These are phyloP conservation scores for Atethmia centrago DNA, from an alignment of 2,888 invertebrate species.

Conservation along the genomic window DNA sequence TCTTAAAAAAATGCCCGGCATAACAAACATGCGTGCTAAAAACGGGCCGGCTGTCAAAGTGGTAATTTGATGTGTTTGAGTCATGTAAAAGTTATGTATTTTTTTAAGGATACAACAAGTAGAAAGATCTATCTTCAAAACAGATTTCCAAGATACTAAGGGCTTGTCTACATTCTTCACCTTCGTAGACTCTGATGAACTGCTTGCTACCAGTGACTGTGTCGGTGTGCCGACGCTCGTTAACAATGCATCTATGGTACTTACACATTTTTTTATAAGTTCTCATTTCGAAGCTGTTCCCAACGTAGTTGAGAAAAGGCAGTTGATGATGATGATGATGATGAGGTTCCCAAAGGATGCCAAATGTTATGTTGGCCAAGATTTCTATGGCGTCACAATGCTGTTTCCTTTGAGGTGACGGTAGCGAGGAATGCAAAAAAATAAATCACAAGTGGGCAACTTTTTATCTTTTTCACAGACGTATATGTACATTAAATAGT, in stretches of 20 bases:
- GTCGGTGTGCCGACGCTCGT: conserved; percentile 49
- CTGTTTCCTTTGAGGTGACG: not conserved
- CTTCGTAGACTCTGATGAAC: conserved; percentile 46
- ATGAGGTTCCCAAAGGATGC: not conserved
- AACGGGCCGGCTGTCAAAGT: too few relatives aligned
- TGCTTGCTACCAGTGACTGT: conserved; percentile 48
- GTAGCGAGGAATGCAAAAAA: not conserved
- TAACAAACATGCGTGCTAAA: too few relatives aligned
- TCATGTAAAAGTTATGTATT: not conserved
- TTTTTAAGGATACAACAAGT: conserved; percentile 38
- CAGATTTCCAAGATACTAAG: conserved; percentile 42
- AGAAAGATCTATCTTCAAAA: conserved; percentile 34
- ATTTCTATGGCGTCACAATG: not conserved
- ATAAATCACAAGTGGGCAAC: too few relatives aligned
- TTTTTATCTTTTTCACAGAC: not conserved
- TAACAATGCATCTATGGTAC: conserved; percentile 44
- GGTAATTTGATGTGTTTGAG: too few relatives aligned
- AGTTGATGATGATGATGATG: not conserved
- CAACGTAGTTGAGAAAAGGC: not conserved
- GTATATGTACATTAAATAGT: not conserved
- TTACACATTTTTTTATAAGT: not conserved
- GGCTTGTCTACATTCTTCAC: conserved; percentile 47
- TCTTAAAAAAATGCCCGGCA: too few relatives aligned
- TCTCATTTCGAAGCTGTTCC: not conserved
- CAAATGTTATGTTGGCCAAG: not conserved